These are phyloP conservation scores for Salvelinus sp. DNA, from an alignment of 2,113 vertebrate species.

Conservation along the genomic window DNA sequence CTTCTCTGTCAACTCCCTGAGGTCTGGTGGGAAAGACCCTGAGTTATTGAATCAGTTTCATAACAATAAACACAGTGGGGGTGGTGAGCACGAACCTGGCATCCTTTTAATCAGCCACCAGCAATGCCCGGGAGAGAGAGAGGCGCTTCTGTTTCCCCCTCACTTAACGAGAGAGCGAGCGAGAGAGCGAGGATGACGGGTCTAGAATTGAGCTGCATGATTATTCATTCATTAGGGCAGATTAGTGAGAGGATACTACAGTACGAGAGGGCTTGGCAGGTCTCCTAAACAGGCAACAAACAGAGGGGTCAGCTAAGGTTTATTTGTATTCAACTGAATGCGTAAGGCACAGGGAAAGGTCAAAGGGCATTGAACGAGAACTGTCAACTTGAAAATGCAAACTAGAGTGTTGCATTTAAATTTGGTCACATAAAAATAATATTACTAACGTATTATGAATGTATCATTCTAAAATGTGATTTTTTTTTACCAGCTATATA, in stretches of 20 bases:
- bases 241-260: conserved; percentile 29
- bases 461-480: no score
- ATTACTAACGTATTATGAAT: no score
- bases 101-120: conserved; percentile 26
- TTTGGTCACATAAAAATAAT: no score
- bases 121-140: background rate
- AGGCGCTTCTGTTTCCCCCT: background rate
- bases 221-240: conserved; percentile 36
- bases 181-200: conserved; percentile 17
- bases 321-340: conserved; percentile 13
- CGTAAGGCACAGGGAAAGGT: conserved; percentile 18
- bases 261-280: background rate
- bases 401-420: no score
- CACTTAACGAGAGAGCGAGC: conserved; percentile 10
- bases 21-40: conserved; percentile 62
- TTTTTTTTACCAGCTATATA: no score
- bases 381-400: no score
- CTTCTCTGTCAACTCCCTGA: conserved; percentile 45
- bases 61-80: conserved; percentile 48
- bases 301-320: conserved; percentile 22
- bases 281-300: conserved; percentile 14
- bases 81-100: conserved; percentile 7
- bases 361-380: background rate
- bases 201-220: conserved; percentile 22
- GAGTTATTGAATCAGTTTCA: conserved; percentile 27